Evolutionary conservation across 2,888 invertebrate species (phyloP), one percentile per base, ranked within the genome.

Genomic region (Mycogona germanica): DNA sequence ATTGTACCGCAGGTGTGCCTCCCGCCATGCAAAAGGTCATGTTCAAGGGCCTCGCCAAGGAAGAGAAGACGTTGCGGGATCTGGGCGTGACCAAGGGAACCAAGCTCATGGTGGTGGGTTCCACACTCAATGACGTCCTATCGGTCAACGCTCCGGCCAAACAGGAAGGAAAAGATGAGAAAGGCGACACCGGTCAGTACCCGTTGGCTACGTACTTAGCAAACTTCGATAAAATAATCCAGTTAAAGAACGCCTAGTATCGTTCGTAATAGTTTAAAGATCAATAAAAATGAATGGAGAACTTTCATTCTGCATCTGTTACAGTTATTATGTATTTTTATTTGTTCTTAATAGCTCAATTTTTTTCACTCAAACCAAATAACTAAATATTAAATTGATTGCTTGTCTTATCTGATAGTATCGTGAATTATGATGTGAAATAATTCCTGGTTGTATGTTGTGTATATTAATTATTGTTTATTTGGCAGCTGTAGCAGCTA

Each of bases 101-200:
- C 59, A 91, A 91, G 75, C 80, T 91, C 50, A 87, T 91, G 87
- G 80, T 91, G 60, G 85, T 92, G 56, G 91, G 91, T 51, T 88
- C 88, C 35, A 88, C 87, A 64, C 76, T 89, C 70, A 84, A 82
- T 68, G 89, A 91, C 66, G 83, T 91, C 53, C 71, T 89, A 64
- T 81, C 85, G 61, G 82, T 89, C 52, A 83, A 84, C 57, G 79
- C 82, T 64, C 82, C 84, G 60, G 78, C 79, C 42, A 60, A 64
- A 12, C 63, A 64, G 51, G 66, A 65, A 32, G 57, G 67, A 9
- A 61, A 67, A 47, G 68, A 67, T 55, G 67, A 66, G 47, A 65
- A 59, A 17, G 61, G 68, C 55, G 59, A 64, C 9, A 63, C 65
- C 30, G 63, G 56, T 54, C 40, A 38, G 17, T 55, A 7, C 17